Base-by-base conservation (phyloP, 2,113 vertebrate species). In the Tupaia chinensis region DNA sequence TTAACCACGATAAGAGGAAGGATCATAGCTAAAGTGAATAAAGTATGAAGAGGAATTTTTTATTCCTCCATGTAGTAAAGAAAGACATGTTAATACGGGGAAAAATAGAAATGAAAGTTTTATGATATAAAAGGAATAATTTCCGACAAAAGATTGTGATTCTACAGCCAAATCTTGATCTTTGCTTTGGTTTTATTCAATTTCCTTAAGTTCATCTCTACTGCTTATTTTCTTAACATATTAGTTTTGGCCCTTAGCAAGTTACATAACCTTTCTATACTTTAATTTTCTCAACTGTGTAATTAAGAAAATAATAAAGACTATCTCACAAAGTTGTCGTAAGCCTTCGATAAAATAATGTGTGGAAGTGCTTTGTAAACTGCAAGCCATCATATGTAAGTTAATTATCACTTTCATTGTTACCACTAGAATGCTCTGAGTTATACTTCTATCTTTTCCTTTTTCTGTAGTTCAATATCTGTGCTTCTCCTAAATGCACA, bases 261-360 rank as follows among this genome's bases (percentile, higher is more conserved):
- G 79, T 97, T 89, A 94, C 0, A 93, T 87, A 95, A 95, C 25
- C 66, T 93, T 89, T 82, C 72, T 87, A 72, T 96, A 93, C 53
- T 96, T 96, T 87, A 87, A 96, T 96, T 88, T 96, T 78, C 53
- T 91, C 56, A 65, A 44, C 82, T 84, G 7, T 96, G 3, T 96
- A 96, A 95, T 97, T 97, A 96, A 91, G 74, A 82, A 93, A 94
- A 96, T 88, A 96, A 82, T 95, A 73, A 90, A 84, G 54, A 76
- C 60, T 56, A 66, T 88, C 74, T 95, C 34, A 58, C n/a, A 94
- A 85, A 14, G 85, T 84, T 58, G 13, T 78, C 81, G 11, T 66
- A 85, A 54, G 19, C 29, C 63, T 83, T 74, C 87, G 84, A 84
- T 88, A 82, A 94, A 96, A 95, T 81, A 88, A 66, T 66, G 23